Conservation (phyloP, 1,140 invertebrate species). For the Orchestia grillus region DNA sequence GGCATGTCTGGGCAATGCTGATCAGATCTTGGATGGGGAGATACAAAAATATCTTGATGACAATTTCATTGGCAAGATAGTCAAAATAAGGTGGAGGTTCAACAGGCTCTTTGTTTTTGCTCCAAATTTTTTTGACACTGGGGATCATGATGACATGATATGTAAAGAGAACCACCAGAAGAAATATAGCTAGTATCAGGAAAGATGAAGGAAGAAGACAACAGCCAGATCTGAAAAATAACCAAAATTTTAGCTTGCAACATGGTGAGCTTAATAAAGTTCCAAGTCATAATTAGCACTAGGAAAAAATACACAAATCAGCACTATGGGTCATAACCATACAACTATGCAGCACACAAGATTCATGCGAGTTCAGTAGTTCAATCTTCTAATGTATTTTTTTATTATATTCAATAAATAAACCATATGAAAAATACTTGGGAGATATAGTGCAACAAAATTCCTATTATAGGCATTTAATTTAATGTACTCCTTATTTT, state of each 20-base stretch:
- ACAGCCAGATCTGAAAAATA: neutral
- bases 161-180: neutral
- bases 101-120: slow-evolving; percentile 2
- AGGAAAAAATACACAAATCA: no score
- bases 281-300: no score
- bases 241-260: neutral
- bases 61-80: slow-evolving; percentile 42
- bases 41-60: slow-evolving; percentile 37
- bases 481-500: no score
- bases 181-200: neutral
- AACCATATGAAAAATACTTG: no score
- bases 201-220: neutral
- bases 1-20: slow-evolving; percentile 18
- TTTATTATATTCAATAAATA: no score
- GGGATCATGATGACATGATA: neutral
- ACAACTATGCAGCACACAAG: no score
- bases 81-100: neutral
- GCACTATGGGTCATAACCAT: no score
- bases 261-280: neutral
- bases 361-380: no score
- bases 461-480: no score
- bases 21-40: slow-evolving; percentile 18
- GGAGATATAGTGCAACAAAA: no score
- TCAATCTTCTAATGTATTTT: no score
- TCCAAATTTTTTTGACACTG: slow-evolving; percentile 33